Percentiles rank a stretch among this genome's conserved stretches.
Evolutionary conservation across 2,797 vertebrate genomes (phyloP).

Genomic region (Vireo griseus): DNA sequence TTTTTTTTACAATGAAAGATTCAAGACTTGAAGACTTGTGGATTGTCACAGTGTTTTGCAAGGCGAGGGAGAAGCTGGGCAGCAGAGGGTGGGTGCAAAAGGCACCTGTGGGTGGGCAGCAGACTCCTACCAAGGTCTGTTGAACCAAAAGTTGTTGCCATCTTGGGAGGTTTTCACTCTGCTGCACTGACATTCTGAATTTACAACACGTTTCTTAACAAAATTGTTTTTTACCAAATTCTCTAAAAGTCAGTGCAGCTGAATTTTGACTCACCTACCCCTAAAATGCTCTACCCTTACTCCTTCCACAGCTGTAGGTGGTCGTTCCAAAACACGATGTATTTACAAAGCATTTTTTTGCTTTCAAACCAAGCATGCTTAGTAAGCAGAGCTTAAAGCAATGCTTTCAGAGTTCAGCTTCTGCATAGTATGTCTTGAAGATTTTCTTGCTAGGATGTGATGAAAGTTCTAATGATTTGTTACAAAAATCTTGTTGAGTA

Average conservation of each 20-base stretch:
- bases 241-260: background rate
- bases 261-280: background rate
- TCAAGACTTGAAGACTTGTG: conserved; percentile 8
- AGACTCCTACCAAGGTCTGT: background rate
- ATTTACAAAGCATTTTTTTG: background rate
- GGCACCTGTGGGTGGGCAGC: background rate
- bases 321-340: background rate
- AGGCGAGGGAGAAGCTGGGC: background rate
- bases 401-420: background rate
- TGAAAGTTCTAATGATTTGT: background rate
- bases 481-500: background rate
- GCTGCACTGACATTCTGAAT: background rate
- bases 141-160: background rate
- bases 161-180: background rate
- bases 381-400: background rate
- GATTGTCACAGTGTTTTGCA: conserved; percentile 14
- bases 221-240: background rate
- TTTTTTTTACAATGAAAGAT: conserved; percentile 33
- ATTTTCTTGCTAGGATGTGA: background rate
- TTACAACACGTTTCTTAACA: background rate
- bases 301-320: background rate
- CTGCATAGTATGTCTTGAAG: background rate
- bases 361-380: background rate
- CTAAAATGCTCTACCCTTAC: background rate
- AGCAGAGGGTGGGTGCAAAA: background rate